Base-by-base conservation (phyloP, 2,888 invertebrate genomes). In the Aphidius colemani region DNA sequence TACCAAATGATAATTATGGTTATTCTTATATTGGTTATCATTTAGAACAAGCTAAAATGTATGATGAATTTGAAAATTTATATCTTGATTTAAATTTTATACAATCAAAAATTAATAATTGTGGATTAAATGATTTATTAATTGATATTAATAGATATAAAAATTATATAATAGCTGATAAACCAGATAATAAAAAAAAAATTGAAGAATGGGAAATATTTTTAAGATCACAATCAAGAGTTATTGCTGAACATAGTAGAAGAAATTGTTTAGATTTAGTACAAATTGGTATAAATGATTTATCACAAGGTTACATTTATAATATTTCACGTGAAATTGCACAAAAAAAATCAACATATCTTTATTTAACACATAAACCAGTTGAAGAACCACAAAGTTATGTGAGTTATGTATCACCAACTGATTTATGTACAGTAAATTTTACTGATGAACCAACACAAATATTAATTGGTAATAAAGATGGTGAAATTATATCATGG, bases 11-110 rank as follows among this genome's bases (percentile, higher is more conserved):
- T 74, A 89, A 90, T 56, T 92, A 92, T 74, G 90, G 90, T 71
- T 88, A 88, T 9, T 89, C 86, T 45, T 90, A 89, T 74, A 85
- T 92, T 58, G 91, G 90, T 1, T 88, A 91, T 74, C 92, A 92
- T 79, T 83, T 92, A 64, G 83, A 85, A 64, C 81, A 86, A 69
- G 88, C 90, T 2, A 78, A 84, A 41, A 72, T 82, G 69, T 86
- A 83, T 79, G 77, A 82, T 7, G 82, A 87, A 68, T 91, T 91
- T 76, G 83, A 85, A 40, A 81, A 82, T 43, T 77, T 91, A 67
- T 92, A 87, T 78, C 83, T 89, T 48, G 84, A 92, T 84, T 84
- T 92, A 66, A 86, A 86, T 72, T 92, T 92, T 79, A 83, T 92
- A 61, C 88, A 89, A 61, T 88, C 88, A 59, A 91, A 91, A 83